Evolutionary conservation across 2,888 invertebrate species (phyloP).

Genomic region (Drosophila robusta): DNA sequence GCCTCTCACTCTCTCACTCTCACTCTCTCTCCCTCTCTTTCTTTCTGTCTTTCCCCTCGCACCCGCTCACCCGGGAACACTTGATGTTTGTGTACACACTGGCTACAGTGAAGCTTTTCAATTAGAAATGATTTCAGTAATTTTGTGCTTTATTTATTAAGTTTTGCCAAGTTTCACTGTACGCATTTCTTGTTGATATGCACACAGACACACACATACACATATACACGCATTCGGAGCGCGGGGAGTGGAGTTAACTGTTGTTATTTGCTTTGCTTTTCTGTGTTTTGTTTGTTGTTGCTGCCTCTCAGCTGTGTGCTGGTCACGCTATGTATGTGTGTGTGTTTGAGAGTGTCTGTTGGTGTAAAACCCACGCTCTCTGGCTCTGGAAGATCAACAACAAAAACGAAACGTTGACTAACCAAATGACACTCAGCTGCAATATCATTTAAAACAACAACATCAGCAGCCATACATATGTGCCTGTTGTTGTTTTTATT

Average conservation of each 20-base stretch:
- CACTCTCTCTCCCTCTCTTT: background rate
- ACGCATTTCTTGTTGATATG: slow-evolving; percentile 16
- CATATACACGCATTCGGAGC: background rate
- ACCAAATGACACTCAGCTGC: slow-evolving; percentile 67
- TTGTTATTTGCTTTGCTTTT: slow-evolving; percentile 42
- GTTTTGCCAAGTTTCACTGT: slow-evolving; percentile 45
- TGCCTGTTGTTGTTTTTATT: slow-evolving; percentile 12
- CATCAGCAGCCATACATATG: slow-evolving; percentile 21
- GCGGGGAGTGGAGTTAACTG: slow-evolving; percentile 13
- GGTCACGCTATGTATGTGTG: slow-evolving; percentile 7
- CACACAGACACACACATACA: background rate
- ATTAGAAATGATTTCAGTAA: slow-evolving; percentile 13
- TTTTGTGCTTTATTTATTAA: slow-evolving; percentile 16
- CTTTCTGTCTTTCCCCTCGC: background rate
- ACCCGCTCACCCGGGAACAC: background rate
- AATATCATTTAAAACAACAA: slow-evolving; percentile 39
- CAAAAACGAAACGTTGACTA: slow-evolving; percentile 44
- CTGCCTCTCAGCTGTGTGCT: slow-evolving; percentile 53
- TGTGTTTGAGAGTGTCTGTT: slow-evolving; percentile 7
- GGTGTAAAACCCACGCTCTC: slow-evolving; percentile 53
- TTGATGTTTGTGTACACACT: slow-evolving; percentile 25
- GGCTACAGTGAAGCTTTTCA: slow-evolving; percentile 35
- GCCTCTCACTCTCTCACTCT: background rate
- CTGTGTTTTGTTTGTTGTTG: slow-evolving; percentile 41
- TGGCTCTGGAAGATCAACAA: slow-evolving; percentile 68